Conservation (phyloP, 2,797 vertebrate species). For the Selene dorsalis region DNA sequence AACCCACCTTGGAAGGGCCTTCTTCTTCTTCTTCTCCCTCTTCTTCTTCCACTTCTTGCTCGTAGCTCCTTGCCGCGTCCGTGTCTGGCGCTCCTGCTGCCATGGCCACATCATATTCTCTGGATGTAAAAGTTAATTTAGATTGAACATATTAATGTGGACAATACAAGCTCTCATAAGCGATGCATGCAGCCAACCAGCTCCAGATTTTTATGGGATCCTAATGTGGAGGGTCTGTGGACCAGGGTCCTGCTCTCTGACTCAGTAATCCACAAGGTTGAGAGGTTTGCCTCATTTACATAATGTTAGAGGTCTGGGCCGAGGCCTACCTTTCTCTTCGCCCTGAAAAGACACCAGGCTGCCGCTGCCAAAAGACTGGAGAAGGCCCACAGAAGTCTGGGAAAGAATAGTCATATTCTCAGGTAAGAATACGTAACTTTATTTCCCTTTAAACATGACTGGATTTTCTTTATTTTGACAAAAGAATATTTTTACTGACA, state of each 20-base stretch:
- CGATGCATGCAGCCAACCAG: constrained; percentile 68
- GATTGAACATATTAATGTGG: constrained; percentile 37
- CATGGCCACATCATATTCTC: constrained; percentile 26
- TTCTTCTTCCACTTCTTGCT: constrained; percentile 22
- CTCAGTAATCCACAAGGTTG: constrained; percentile 88
- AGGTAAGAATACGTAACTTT: constrained; percentile 11
- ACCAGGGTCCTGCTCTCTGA: constrained; percentile 88
- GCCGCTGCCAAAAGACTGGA: constrained; percentile 43
- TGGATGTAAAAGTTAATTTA: constrained; percentile 55
- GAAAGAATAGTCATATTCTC: constrained; percentile 19
- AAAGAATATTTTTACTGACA: background rate
- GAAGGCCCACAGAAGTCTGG: constrained; percentile 47
- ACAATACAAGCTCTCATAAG: constrained; percentile 53
- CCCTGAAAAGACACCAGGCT: constrained; percentile 65
- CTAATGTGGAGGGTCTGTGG: constrained; percentile 83
- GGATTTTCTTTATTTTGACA: background rate
- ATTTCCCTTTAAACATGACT: background rate
- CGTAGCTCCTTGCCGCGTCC: constrained; percentile 40
- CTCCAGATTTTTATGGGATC: constrained; percentile 79
- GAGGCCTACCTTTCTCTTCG: constrained; percentile 79
- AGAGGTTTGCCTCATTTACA: constrained; percentile 89
- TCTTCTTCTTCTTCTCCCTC: background rate
- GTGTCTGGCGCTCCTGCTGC: constrained; percentile 18
- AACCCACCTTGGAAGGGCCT: constrained; percentile 72
- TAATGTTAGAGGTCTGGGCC: constrained; percentile 84